Evolutionary conservation across 2,888 invertebrate genomes (phyloP).

Genomic region (Netelia melanura): DNA sequence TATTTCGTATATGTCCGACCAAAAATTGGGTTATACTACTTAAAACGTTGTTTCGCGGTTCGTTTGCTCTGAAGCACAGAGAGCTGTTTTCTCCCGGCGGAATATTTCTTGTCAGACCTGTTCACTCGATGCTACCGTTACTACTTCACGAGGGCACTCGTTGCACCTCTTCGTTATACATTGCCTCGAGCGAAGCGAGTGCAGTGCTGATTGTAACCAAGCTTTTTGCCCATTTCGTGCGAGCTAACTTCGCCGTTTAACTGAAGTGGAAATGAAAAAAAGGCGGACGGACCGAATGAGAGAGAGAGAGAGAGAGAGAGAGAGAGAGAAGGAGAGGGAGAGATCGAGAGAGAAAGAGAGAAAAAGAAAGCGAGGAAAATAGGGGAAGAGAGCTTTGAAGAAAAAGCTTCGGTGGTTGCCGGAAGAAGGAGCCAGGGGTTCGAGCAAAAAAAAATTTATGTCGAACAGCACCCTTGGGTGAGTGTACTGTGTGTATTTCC

Average conservation of each 20-base stretch:
- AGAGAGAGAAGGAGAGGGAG: constrained; percentile 46
- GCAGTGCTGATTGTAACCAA: constrained; percentile 77
- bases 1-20: too few species aligned
- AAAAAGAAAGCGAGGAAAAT: constrained; percentile 35
- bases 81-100: background rate
- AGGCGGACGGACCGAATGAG: constrained; percentile 15
- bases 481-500: constrained; percentile 21
- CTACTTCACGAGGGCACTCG: constrained; percentile 1
- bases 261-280: constrained; percentile 63
- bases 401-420: background rate
- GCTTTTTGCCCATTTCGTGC: constrained; percentile 73
- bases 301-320: constrained; percentile 1
- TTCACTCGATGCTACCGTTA: background rate
- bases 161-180: constrained; percentile 34
- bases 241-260: constrained; percentile 76
- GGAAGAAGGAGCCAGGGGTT: constrained; percentile 30
- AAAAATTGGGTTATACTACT: too few species aligned
- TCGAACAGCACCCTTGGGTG: constrained; percentile 58
- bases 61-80: background rate
- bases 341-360: constrained; percentile 49
- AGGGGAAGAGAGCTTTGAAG: constrained; percentile 27
- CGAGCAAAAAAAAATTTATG: constrained; percentile 41
- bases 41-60: too few species aligned
- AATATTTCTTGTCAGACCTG: background rate
- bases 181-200: constrained; percentile 34